Conservation (phyloP, 1,140 invertebrate genomes). For the Pseudomyrmex dendroicus region DNA sequence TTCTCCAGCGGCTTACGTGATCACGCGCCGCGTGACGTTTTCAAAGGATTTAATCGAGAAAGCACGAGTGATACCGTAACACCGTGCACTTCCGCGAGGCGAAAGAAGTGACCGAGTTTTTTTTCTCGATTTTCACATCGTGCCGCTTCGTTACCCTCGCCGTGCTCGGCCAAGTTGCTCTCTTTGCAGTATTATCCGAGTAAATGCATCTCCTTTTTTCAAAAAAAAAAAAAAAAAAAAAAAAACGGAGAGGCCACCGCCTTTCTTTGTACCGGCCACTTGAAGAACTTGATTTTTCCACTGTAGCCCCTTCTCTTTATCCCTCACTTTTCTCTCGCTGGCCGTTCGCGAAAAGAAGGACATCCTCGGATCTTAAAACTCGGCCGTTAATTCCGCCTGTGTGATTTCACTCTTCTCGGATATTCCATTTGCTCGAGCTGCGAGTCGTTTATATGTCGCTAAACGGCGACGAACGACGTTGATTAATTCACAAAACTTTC, state of each 20-base stretch:
- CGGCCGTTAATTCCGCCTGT: conserved; percentile 14
- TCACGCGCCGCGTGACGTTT: too few relatives aligned
- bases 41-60: conserved; percentile 40
- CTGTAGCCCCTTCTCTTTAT: conserved; percentile 46
- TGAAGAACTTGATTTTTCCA: conserved; percentile 61
- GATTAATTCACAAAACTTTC: too few relatives aligned
- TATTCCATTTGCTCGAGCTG: background rate
- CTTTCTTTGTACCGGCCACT: conserved; percentile 63
- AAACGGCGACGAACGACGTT: background rate
- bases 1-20: background rate
- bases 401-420: background rate
- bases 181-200: conserved; percentile 53
- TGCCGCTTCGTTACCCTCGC: conserved; percentile 51
- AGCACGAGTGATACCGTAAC: conserved; percentile 23
- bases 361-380: background rate
- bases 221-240: too few relatives aligned
- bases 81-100: conserved; percentile 20
- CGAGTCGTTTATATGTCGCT: background rate
- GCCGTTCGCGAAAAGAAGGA: background rate
- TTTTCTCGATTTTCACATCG: conserved; percentile 50
- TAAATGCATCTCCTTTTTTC: too few relatives aligned
- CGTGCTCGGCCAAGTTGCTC: conserved; percentile 33
- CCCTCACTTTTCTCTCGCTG: background rate
- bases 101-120: conserved; percentile 33
- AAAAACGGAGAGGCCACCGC: conserved; percentile 20